phyloP scores from a whole-genome alignment of 2,797 vertebrate species.

The Notoglanidium macrostoma region DNA sequence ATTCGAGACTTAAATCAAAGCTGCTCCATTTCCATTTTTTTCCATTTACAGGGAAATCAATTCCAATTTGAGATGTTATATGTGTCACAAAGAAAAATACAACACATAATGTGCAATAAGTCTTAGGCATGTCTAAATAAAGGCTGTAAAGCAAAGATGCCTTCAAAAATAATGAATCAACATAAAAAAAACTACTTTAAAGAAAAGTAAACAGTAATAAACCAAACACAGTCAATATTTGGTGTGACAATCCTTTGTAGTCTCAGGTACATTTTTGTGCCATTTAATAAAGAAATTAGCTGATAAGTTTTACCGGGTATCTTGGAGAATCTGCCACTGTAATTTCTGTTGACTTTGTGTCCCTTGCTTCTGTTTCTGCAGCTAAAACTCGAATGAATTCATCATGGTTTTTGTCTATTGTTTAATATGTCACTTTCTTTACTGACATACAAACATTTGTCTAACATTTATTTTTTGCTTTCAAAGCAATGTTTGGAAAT shows the following conservation, averaged over 20 bases:
- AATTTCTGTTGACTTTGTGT: not conserved
- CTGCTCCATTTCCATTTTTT: not conserved
- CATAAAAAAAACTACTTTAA: not conserved
- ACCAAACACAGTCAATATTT: not conserved
- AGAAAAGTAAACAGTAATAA: not conserved
- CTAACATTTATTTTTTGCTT: not conserved
- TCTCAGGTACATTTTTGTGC: not conserved
- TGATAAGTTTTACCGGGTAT: not conserved
- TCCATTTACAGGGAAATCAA: not conserved
- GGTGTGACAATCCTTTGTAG: not conserved
- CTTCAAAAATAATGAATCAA: not conserved
- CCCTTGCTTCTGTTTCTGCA: not conserved
- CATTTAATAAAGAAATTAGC: not conserved
- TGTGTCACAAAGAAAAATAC: not conserved
- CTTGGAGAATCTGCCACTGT: not conserved
- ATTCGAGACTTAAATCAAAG: not conserved
- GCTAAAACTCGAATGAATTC: not conserved
- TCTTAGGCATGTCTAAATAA: not conserved
- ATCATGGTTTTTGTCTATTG: not conserved
- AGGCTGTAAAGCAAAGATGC: not conserved
- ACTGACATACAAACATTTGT: not conserved
- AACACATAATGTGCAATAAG: too few relatives aligned
- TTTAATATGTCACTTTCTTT: not conserved
- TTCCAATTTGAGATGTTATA: not conserved
- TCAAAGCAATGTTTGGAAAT: not conserved